phyloP scores from a whole-genome alignment of 2,797 vertebrate species.

The Falco naumanni region DNA sequence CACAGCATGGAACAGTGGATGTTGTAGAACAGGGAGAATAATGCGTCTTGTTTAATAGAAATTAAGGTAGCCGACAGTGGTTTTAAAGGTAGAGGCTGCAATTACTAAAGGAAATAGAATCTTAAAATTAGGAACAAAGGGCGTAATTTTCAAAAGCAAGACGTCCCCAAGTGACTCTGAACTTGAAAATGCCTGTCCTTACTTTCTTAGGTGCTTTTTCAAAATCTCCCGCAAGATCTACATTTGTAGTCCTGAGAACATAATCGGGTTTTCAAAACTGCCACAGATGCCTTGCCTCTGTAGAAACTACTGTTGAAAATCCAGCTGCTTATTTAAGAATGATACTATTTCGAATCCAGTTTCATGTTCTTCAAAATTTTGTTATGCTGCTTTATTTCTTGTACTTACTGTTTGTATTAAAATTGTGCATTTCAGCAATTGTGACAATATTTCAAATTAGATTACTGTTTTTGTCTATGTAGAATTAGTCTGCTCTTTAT shows the following conservation, averaged over 20 bases:
- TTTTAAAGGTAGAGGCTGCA: neutral
- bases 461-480: neutral
- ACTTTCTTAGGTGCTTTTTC: neutral
- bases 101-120: neutral
- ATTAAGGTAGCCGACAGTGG: neutral
- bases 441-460: neutral
- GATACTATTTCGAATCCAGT: neutral
- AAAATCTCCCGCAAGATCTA: neutral
- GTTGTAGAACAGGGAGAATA: neutral
- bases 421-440: neutral
- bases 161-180: neutral
- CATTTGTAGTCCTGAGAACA: neutral
- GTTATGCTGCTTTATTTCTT: neutral
- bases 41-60: neutral
- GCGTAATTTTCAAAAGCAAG: neutral
- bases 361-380: neutral
- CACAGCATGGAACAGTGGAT: neutral
- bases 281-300: neutral
- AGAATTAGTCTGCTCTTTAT: neutral
- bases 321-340: neutral
- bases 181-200: neutral
- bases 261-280: neutral
- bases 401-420: neutral
- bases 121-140: neutral
- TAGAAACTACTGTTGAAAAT: neutral